Percentiles rank a stretch among this genome's conserved stretches.
Evolutionary conservation across 1,140 invertebrate species (phyloP).

Genomic region (Apis florea): DNA sequence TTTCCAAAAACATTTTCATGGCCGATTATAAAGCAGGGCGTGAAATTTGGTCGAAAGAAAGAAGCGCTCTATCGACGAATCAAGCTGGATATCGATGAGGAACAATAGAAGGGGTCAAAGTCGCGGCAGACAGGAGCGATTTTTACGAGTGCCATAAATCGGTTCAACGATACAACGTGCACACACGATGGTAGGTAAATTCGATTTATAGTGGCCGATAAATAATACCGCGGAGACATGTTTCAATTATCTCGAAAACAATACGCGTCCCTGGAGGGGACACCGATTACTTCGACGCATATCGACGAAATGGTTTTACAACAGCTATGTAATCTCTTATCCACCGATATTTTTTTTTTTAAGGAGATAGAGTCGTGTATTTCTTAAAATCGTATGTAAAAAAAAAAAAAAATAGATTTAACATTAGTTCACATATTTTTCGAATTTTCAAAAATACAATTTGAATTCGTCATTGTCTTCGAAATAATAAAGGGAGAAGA

Average conservation of each 20-base stretch:
- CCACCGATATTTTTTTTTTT: not conserved
- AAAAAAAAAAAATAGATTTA: too few relatives aligned
- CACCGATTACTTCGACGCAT: constrained; percentile 59
- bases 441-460: too few relatives aligned
- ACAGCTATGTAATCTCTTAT: constrained; percentile 19
- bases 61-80: constrained; percentile 5
- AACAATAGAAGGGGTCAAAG: constrained; percentile 24
- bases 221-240: constrained; percentile 63
- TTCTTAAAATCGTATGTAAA: too few relatives aligned
- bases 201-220: constrained; percentile 64
- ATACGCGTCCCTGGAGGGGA: constrained; percentile 55
- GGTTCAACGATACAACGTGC: constrained; percentile 41
- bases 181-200: constrained; percentile 56
- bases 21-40: not conserved
- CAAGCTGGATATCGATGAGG: constrained; percentile 5
- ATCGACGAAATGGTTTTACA: constrained; percentile 44
- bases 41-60: not conserved
- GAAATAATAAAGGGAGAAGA: too few relatives aligned
- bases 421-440: too few relatives aligned
- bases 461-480: too few relatives aligned
- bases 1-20: not conserved
- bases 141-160: constrained; percentile 62
- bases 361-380: not conserved
- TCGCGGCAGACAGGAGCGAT: not conserved
- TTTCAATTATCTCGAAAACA: constrained; percentile 65